A percentile compares a stretch with the other conserved stretches of the same genome.
Evolutionary conservation across 2,113 vertebrate species (phyloP).

Genomic region (Cromileptes altivelis): DNA sequence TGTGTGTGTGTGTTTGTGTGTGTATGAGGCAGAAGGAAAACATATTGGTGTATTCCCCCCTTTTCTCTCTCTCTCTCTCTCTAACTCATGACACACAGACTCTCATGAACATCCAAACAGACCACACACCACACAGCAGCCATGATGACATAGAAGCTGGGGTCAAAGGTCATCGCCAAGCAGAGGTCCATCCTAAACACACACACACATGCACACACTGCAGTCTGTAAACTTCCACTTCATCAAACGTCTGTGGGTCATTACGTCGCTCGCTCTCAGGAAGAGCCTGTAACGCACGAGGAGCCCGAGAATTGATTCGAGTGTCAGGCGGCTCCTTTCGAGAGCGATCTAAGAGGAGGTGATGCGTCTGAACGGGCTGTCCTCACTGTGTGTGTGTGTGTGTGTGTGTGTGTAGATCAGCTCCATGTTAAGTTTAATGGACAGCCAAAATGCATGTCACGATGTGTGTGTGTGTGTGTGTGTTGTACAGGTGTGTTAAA

Average conservation of each 20-base stretch:
- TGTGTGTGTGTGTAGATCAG: background rate
- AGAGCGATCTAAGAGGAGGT: slow-evolving; percentile 17
- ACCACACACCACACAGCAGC: too few species aligned
- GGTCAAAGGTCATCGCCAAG: too few species aligned
- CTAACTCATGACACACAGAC: too few species aligned
- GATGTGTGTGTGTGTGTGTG: background rate
- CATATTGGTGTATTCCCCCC: too few species aligned
- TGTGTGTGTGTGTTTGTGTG: too few species aligned
- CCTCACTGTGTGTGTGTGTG: background rate
- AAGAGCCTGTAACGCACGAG: background rate
- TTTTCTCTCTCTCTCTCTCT: too few species aligned
- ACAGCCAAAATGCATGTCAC: background rate
- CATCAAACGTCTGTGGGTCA: slow-evolving; percentile 40
- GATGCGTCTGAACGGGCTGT: background rate
- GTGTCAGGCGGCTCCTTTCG: slow-evolving; percentile 28
- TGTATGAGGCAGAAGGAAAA: too few species aligned
- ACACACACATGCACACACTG: background rate
- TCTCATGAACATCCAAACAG: too few species aligned
- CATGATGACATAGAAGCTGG: too few species aligned
- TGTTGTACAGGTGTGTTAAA: background rate
- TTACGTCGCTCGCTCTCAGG: background rate
- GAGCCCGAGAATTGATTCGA: slow-evolving; percentile 13
- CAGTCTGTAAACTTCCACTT: slow-evolving; percentile 36
- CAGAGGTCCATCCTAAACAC: background rate
- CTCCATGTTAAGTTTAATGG: background rate